Evolutionary conservation across 2,113 vertebrate species (phyloP), one percentile per base, ranked within the genome.

Genomic region (Rhizomys pruinosus): DNA sequence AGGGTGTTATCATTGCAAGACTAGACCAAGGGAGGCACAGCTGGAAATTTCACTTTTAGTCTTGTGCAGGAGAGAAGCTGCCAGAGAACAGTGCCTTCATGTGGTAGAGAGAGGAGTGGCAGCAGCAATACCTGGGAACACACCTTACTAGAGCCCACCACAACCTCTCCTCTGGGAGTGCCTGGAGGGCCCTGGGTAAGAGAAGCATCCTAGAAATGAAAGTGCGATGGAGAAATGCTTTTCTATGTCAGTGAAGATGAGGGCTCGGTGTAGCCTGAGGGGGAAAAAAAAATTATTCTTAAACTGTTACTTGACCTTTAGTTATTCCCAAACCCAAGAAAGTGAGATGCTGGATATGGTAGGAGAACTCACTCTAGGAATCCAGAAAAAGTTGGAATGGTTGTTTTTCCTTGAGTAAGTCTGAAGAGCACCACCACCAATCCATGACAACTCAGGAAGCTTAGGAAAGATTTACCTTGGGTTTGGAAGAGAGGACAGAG

Each of bases 71-170:
- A 1, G 11, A 71, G 72, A 76, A 0, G 7, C 61, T 42, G 66
- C 23, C 27, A 0, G 61, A 68, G 72, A 88, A 89, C 22, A 94
- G 82, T 90, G 92, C 34, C 94, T 82, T 61, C 86, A 71, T 2
- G 95, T 90, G 97, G 92, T 78, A 59, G 27, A 52, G 0, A 1
- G 10, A 20, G 68, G 63, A 79, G 64, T 34, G 81, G 68, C 84
- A 47, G 12, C 1, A 29, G 0, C 32, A 77, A 47, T 19, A 44
- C 39, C 39, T 82, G 72, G 68, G 47, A 42, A 74, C n/a, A 79
- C 1, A 47, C 2, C 4, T 8, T 2, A 16, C 17, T 8, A 1
- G 3, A 16, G 72, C 5, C 15, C 39, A 13, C 1, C 1, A 23
- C 15, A 22, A 59, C 25, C 68, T 37, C 27, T 57, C 32, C 66